Percentiles rank a stretch among this genome's conserved stretches.
Conservation (phyloP, 2,113 vertebrate species). For the Passer domesticus region DNA sequence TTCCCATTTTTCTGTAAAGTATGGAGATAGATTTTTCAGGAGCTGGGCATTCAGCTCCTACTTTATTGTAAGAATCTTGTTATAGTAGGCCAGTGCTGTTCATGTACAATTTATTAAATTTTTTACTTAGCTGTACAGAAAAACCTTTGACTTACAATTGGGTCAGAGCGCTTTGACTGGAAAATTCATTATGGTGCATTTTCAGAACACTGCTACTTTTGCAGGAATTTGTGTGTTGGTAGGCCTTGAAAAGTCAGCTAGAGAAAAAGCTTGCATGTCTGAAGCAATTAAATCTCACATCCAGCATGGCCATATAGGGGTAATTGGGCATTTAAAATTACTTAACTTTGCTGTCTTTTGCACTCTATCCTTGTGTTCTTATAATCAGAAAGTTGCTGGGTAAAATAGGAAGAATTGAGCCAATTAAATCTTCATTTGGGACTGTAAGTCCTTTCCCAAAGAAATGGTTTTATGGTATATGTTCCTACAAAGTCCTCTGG, state of each 20-base stretch:
- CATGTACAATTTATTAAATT: neutral
- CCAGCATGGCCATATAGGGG: neutral
- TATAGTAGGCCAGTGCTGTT: neutral
- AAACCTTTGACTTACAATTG: neutral
- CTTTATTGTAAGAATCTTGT: neutral
- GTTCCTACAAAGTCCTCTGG: neutral
- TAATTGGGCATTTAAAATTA: slow-evolving; percentile 24
- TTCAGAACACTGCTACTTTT: neutral
- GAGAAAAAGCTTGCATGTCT: neutral
- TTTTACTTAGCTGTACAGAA: neutral
- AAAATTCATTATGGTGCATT: slow-evolving; percentile 10
- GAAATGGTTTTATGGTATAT: neutral
- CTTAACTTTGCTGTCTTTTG: neutral
- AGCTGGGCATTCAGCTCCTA: neutral
- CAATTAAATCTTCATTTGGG: neutral
- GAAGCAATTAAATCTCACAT: slow-evolving; percentile 28
- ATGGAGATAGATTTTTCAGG: neutral
- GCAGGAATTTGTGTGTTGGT: neutral
- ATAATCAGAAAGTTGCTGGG: neutral
- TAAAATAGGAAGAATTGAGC: neutral
- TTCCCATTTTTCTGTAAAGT: neutral
- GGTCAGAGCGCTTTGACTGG: neutral
- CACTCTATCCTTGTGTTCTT: neutral
- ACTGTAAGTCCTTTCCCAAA: neutral
- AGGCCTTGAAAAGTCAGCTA: neutral